Evolutionary conservation across 2,113 vertebrate genomes (phyloP), one percentile per base, ranked within the genome.

Genomic region (Pseudopodoces humilis): DNA sequence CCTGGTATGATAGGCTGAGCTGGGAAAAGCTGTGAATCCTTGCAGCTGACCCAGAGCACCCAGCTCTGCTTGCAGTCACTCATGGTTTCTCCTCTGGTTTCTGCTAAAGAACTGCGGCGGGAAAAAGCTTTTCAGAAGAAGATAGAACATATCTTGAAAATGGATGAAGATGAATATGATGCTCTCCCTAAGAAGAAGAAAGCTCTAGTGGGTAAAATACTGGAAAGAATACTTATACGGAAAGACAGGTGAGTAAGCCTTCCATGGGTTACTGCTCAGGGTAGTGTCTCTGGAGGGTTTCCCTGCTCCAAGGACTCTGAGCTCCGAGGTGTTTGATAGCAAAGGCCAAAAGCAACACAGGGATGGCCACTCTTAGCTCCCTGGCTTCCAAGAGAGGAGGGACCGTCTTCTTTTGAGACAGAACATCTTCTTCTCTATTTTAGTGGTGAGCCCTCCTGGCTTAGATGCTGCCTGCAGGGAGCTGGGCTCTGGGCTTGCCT

Each of bases 131-230:
- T 81, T 22, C 72, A 95, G 37, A 96, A 28, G 67, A 97, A 98
- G 72, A 97, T 95, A 69, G 83, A 87, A 35, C 88, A 21, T 49
- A 84, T 98, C 68, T 95, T 96, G 93, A 96, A 98, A 37, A 95
- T 99, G 94, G 98, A 98, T 60, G 98, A 99, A 59, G 98, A 99
- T 0, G 96, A 98, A 24, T 99, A 98, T 9, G 98, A 99, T 1
- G 97, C 98, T 37, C 94, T 99, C 60, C 95, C 98, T 3, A 95
- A 98, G 30, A 96, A 98, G 49, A 88, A 98, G 83, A 98, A 98
- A 62, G 64, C 91, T 39, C 6, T 1, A 1, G 95, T 98, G 14
- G 82, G 98, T 47, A 33, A 87, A 24, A n/a, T n/a, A n/a, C n/a
- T n/a, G n/a, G n/a, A n/a, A n/a, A n/a, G n/a, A n/a, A n/a, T n/a